phyloP scores from a whole-genome alignment of 2,797 vertebrate genomes.

The Discoglossus pictus region DNA sequence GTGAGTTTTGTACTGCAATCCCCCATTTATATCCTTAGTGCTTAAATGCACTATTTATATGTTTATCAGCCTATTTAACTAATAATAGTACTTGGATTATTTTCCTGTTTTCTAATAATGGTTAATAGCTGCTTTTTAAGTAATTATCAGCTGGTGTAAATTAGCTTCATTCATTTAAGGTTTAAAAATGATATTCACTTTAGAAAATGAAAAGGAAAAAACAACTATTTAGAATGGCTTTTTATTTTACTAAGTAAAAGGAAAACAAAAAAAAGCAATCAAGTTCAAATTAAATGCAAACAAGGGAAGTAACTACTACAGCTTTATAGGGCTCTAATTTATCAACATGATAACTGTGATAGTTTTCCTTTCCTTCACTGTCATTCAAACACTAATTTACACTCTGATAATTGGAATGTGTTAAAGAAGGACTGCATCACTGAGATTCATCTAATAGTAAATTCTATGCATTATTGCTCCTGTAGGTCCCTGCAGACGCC shows the following conservation, averaged over 20 bases:
- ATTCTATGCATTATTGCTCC: constrained; percentile 4
- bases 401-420: constrained; percentile 28
- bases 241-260: constrained; percentile 10
- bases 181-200: too few species aligned
- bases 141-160: too few species aligned
- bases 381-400: constrained; percentile 44
- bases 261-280: constrained; percentile 40
- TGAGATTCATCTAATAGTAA: constrained; percentile 15
- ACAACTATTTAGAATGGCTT: not conserved
- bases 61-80: too few species aligned
- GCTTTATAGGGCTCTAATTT: constrained; percentile 30
- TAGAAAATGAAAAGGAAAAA: constrained; percentile 22
- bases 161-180: too few species aligned
- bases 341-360: constrained; percentile 16
- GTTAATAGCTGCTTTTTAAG: too few species aligned
- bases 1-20: too few species aligned
- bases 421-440: constrained; percentile 10
- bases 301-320: constrained; percentile 10
- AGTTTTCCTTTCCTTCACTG: constrained; percentile 10
- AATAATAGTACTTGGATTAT: too few species aligned
- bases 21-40: too few species aligned
- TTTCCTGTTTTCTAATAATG: too few species aligned
- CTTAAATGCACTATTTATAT: too few species aligned
- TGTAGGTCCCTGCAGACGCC: not conserved
- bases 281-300: constrained; percentile 40